Base-by-base conservation (phyloP, 2,113 vertebrate species). In the Anolis sagrei region DNA sequence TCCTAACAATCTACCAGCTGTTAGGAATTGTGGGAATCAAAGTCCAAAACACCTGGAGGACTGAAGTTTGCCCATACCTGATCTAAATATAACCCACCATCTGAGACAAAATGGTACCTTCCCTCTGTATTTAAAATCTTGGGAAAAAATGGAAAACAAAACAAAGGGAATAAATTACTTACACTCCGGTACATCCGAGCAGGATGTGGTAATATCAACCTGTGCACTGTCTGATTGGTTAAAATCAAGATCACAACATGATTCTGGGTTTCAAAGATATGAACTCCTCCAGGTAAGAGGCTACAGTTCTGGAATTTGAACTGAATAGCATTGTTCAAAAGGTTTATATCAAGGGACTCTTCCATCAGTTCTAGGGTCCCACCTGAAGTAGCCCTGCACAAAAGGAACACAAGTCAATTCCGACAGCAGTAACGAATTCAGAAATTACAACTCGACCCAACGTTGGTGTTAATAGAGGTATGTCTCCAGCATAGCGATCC, bases 151-250 rank as follows among this genome's bases (percentile, higher is more conserved):
- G n/a, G 1, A 84, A 82, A 76, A 34, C 62, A 84, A 82, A 76
- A 34, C 61, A 86, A n/a, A 74, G 23, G 32, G 29, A 21, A 34
- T 25, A 81, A 19, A 2, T 18, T 80, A 97, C 98, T 98, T 95
- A 99, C 98, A 13, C 97, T 98, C 92, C 97, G 97, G 90, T 98
- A 98, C 96, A 98, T 96, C 89, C 96, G 95, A 3, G 97, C 93
- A 3, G 98, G 98, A 78, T 99, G 98, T 0, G 98, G 97, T 88
- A 99, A 95, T 88, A 97, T 92, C 91, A 99, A 87, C 3, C 98
- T 95, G 86, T 99, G 98, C 62, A 98, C 97, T 0, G 97, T 98
- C 87, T 97, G 98, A 92, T 94, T 97, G 82, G 98, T 99, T 87
- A 96, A 51, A 73, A 99, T 93, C 76, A 99, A 95, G 86, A 99